Percentiles rank a stretch among this genome's conserved stretches.
These are phyloP conservation scores for Tragelaphus strepsiceros DNA, from an alignment of 2,113 vertebrate species.

Conservation along the genomic window DNA sequence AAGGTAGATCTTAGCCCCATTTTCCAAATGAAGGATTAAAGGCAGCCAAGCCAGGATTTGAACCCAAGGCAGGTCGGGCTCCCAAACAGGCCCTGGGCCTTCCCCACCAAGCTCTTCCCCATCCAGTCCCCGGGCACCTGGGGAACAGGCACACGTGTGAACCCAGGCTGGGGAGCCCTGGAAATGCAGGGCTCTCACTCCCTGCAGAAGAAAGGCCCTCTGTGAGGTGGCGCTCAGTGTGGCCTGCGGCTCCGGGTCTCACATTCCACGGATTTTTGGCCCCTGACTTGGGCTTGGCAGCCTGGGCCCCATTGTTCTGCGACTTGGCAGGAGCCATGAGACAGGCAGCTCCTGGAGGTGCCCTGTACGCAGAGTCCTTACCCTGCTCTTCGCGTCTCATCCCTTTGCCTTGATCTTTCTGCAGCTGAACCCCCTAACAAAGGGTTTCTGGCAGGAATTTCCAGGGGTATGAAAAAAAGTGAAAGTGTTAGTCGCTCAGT, in stretches of 20 bases:
- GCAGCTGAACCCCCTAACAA: not conserved
- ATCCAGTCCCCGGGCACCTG: not conserved
- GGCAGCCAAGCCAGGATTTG: not conserved
- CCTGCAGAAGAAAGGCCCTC: not conserved
- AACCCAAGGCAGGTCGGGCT: not conserved
- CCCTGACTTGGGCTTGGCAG: slow-evolving; percentile 52
- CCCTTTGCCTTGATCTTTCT: not conserved
- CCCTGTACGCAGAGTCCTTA: not conserved
- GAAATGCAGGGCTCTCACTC: not conserved
- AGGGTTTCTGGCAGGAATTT: not conserved
- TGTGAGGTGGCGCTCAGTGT: not conserved
- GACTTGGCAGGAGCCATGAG: not conserved
- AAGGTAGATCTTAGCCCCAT: not conserved
- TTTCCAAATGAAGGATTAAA: not conserved
- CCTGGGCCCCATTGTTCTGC: slow-evolving; percentile 36
- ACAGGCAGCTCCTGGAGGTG: not conserved
- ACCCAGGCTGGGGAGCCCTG: not conserved
- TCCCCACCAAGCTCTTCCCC: rapidly evolving
- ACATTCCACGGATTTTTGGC: slow-evolving; percentile 56
- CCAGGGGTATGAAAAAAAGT: not conserved
- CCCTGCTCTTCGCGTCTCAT: rapidly evolving
- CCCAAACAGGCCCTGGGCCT: not conserved
- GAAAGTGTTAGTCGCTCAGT: not conserved
- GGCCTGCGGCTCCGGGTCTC: slow-evolving; percentile 18
- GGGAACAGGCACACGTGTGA: rapidly evolving